A percentile compares a stretch with the other conserved stretches of the same genome.
Conservation (phyloP, 2,888 invertebrate species). For the Acrobasis repandana region DNA sequence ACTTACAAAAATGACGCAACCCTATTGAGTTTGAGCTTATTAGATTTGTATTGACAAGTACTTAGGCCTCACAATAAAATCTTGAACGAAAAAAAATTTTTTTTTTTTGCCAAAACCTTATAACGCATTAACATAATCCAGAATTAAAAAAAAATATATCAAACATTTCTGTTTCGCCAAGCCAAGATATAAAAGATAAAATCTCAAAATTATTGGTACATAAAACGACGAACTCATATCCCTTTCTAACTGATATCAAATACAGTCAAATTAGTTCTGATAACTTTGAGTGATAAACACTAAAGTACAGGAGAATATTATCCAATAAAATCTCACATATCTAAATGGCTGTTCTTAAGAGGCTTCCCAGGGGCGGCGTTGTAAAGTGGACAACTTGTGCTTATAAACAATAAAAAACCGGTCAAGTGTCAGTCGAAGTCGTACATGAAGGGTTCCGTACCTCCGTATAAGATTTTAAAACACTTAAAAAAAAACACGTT, state of each 20-base stretch:
- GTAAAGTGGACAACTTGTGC: neutral
- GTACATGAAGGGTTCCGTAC: neutral
- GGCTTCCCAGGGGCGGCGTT: neutral
- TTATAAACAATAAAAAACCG: neutral
- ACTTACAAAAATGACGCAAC: no score
- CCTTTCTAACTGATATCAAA: constrained; percentile 15
- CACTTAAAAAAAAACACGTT: no score
- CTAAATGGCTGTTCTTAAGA: constrained; percentile 32
- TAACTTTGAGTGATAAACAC: constrained; percentile 17
- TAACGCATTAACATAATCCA: no score
- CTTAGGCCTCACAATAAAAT: no score
- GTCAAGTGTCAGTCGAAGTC: neutral
- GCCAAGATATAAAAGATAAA: neutral
- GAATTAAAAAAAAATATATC: no score
- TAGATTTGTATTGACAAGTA: no score
- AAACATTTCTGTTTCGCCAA: neutral
- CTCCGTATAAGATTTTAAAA: neutral
- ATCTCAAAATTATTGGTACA: constrained; percentile 4
- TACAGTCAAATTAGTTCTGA: constrained; percentile 6
- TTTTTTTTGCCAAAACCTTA: no score
- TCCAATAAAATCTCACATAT: constrained; percentile 25
- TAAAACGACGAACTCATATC: constrained; percentile 10
- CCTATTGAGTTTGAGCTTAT: no score
- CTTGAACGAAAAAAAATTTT: no score
- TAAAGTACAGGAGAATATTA: constrained; percentile 5